These are phyloP conservation scores for Hydra vulgaris DNA, from an alignment of 30 jellyfish, hydroid and myxozoan genomes.

Conservation along the genomic window DNA sequence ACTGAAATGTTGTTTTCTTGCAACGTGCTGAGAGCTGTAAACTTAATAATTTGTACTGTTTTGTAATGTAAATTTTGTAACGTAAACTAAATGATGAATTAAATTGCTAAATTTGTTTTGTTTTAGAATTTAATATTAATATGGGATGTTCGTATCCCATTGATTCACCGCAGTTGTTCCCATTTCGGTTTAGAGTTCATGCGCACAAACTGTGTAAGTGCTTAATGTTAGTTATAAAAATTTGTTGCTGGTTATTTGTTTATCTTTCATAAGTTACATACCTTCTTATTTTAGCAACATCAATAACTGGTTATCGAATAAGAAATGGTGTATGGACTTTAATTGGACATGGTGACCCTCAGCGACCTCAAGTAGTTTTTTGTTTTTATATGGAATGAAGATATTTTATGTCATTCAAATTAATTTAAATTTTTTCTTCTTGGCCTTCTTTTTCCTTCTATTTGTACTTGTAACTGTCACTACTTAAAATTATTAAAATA, in stretches of 20 bases:
- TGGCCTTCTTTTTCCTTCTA: too few relatives aligned
- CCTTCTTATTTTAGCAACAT: constrained; percentile 44
- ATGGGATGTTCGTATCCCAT: constrained; percentile 65
- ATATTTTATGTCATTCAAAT: background rate
- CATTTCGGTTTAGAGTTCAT: constrained; percentile 89
- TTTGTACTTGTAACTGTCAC: too few relatives aligned
- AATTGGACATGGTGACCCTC: constrained; percentile 84
- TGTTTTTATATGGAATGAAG: background rate
- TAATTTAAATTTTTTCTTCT: background rate
- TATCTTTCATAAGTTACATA: too few relatives aligned
- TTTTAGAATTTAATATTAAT: constrained; percentile 74
- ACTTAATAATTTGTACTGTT: too few relatives aligned
- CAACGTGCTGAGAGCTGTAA: too few relatives aligned
- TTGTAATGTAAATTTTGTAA: too few relatives aligned
- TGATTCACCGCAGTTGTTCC: constrained; percentile 40
- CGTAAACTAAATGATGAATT: too few relatives aligned
- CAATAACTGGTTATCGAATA: constrained; percentile 76
- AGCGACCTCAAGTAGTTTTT: constrained; percentile 73
- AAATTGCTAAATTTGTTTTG: background rate
- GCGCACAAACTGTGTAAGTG: constrained; percentile 81
- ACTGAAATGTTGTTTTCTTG: too few relatives aligned
- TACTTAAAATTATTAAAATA: too few relatives aligned
- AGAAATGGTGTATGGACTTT: constrained; percentile 62
- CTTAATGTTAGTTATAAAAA: background rate
- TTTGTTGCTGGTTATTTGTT: too few relatives aligned